Evolutionary conservation across 2,113 vertebrate genomes (phyloP).

Genomic region (Takifugu bimaculatus): DNA sequence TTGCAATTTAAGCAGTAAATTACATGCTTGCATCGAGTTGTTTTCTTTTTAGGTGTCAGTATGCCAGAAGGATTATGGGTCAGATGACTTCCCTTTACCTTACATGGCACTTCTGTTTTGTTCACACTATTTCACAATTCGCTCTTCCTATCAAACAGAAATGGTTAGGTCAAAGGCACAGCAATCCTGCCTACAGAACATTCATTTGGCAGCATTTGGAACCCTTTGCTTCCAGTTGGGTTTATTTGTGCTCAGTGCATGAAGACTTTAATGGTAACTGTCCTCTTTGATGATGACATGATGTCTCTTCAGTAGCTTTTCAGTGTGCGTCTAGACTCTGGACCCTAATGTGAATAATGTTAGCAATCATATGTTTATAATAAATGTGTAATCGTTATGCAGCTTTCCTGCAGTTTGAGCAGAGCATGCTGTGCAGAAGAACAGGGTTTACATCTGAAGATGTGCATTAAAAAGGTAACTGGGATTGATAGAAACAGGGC

Average conservation of each 20-base stretch:
- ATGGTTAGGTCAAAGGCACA: constrained; percentile 5
- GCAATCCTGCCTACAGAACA: not conserved
- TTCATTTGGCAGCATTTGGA: not conserved
- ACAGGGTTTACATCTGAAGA: constrained; percentile 11
- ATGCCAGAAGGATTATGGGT: not conserved
- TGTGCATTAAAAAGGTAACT: constrained; percentile 32
- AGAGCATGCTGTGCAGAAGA: not conserved
- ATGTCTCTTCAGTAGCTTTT: not conserved
- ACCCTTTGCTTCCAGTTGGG: not conserved
- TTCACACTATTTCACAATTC: constrained; percentile 39
- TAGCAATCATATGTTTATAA: not conserved
- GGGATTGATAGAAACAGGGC: constrained; percentile 54
- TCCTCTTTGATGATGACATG: not conserved
- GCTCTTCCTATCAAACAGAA: constrained; percentile 32
- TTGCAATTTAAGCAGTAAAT: constrained; percentile 8
- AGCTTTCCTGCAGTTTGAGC: not conserved
- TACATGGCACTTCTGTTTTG: constrained; percentile 47
- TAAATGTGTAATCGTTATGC: not conserved
- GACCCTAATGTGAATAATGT: not conserved
- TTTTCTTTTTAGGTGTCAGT: constrained; percentile 7
- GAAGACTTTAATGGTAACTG: too few relatives aligned
- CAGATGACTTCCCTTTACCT: constrained; percentile 23
- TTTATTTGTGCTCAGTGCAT: too few relatives aligned
- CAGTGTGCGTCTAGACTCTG: not conserved
- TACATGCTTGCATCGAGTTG: not conserved